These are phyloP conservation scores for Sebastes miniatus DNA, from an alignment of 2,797 vertebrate genomes.

Conservation along the genomic window DNA sequence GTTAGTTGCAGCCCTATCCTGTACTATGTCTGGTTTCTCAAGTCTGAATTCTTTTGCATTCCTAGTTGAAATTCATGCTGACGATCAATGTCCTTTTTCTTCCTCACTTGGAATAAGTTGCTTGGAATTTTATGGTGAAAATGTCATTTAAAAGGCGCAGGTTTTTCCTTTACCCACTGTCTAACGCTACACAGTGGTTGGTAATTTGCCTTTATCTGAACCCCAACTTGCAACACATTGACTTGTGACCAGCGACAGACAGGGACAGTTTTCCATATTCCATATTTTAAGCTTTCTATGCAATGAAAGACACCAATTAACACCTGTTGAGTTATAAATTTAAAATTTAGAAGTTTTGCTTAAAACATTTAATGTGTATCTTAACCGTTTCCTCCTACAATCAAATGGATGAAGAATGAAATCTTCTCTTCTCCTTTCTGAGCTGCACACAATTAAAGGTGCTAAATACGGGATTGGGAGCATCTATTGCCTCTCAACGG, in stretches of 20 bases:
- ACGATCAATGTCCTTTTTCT: not conserved
- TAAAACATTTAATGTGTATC: not conserved
- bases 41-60: not conserved
- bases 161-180: not conserved
- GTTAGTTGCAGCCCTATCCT: not conserved
- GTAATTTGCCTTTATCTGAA: not conserved
- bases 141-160: not conserved
- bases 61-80: not conserved
- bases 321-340: not conserved
- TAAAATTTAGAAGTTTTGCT: not conserved
- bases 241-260: no score
- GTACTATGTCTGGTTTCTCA: no score
- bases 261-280: not conserved
- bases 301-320: not conserved
- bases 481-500: no score
- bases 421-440: not conserved
- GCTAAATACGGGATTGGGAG: no score
- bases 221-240: no score
- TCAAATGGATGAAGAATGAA: not conserved
- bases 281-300: not conserved
- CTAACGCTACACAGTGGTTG: not conserved
- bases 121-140: no score
- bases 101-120: not conserved
- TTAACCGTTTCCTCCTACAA: not conserved
- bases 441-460: not conserved